A percentile compares a stretch with the other conserved stretches of the same genome.
These are phyloP conservation scores for Lathronympha strigana DNA, from an alignment of 2,888 invertebrate species.

Conservation along the genomic window DNA sequence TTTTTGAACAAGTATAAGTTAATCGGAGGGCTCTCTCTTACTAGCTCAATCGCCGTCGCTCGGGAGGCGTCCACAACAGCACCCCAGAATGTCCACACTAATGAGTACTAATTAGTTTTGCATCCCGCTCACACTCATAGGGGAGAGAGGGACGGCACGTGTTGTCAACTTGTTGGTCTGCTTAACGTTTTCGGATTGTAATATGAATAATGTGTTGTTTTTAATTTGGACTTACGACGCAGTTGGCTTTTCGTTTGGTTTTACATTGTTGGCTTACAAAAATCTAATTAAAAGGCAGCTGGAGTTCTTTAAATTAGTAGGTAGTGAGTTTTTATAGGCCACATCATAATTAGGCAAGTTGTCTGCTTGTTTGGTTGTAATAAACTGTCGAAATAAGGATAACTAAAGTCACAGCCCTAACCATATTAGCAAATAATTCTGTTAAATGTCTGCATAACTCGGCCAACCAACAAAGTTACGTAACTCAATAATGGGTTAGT, in stretches of 20 bases:
- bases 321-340: too few species aligned
- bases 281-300: too few species aligned
- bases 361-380: too few species aligned
- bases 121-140: constrained; percentile 1
- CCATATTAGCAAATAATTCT: neutral
- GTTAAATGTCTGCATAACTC: neutral
- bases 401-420: neutral
- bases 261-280: neutral
- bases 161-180: neutral
- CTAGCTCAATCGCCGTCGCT: neutral
- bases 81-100: constrained; percentile 2
- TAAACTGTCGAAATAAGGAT: too few species aligned
- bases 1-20: too few species aligned
- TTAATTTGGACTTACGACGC: neutral
- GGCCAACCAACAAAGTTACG: constrained; percentile 7
- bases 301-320: too few species aligned
- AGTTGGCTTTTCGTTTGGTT: neutral
- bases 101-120: constrained; percentile 17
- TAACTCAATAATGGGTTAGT: neutral
- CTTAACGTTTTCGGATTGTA: neutral
- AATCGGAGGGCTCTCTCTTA: too few species aligned
- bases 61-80: neutral
- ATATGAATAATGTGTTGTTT: neutral
- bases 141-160: constrained; percentile 6
- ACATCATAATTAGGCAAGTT: too few species aligned